Evolutionary conservation across 2,113 vertebrate species (phyloP), one percentile per base, ranked within the genome.

Genomic region (Lichenostomus cassidix): DNA sequence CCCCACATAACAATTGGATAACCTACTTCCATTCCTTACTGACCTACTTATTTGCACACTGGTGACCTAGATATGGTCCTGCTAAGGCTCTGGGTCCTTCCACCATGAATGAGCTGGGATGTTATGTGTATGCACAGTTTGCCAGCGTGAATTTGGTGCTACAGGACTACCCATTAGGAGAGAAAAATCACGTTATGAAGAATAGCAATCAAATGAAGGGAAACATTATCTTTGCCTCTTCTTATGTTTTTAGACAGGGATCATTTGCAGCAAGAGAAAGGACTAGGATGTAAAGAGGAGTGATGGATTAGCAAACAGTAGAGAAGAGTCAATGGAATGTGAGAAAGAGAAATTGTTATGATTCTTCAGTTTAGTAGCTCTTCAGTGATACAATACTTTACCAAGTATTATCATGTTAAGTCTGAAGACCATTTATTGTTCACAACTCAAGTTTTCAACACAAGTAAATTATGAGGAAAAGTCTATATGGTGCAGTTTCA

Each of bases 21-120:
- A 94, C 83, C 89, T 95, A 95, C 64, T 35, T 81, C 91, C 56
- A 58, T 14, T 84, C 93, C 56, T 83, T 74, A 89, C 94, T 96
- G 91, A 97, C 97, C 97, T 97, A 96, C 83, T 93, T 88, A 29
- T 47, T 27, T n/a, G 47, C 52, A 35, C 88, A 29, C 59, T 88
- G 17, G 42, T 82, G 60, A 67, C 87, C 94, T 49, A 84, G 50
- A 86, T 96, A 81, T 53, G 78, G 69, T 71, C 68, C 56, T 1
- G 1, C 85, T 82, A 9, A 82, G 62, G 39, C 63, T 93, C 86
- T 4, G 5, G 35, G 35, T 92, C 90, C 79, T 83, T 78, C 63
- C 46, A 84, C 42, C 88, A 65, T 53, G 76, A 83, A 68, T 56
- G 52, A 89, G 41, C 46, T 50, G 56, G 49, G 56, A 84, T 41